phyloP scores from a whole-genome alignment of 2,888 invertebrate genomes.

The Hermaeophaga mercurialis region DNA sequence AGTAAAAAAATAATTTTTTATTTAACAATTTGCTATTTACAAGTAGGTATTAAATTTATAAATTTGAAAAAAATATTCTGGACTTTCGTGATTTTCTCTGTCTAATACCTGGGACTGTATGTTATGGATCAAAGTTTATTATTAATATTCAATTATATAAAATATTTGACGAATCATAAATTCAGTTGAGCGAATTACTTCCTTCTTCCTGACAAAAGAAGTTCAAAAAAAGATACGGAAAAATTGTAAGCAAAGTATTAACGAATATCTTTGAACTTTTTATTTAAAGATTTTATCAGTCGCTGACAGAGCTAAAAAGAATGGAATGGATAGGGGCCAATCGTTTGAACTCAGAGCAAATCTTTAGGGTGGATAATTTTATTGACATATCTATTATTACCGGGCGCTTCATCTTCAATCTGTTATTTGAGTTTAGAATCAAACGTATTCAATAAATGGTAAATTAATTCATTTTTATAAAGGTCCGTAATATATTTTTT shows the following conservation, averaged over 20 bases:
- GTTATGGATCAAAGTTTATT: too few species aligned
- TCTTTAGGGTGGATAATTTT: not conserved
- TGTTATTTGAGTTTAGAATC: not conserved
- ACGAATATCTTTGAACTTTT: slow-evolving; percentile 9
- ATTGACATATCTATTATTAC: not conserved
- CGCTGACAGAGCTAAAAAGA: not conserved
- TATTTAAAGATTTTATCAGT: slow-evolving; percentile 1
- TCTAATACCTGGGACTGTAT: too few species aligned
- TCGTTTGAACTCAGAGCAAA: not conserved
- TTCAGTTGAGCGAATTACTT: not conserved
- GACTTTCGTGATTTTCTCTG: too few species aligned
- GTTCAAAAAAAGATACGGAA: not conserved
- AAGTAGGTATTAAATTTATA: too few species aligned
- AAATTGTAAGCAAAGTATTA: slow-evolving; percentile 8
- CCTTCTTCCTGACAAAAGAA: not conserved
- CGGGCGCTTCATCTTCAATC: not conserved
- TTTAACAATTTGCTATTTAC: too few species aligned
- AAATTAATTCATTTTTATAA: too few species aligned
- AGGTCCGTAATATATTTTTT: too few species aligned
- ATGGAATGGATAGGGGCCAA: slow-evolving; percentile 1
- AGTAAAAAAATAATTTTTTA: too few species aligned
- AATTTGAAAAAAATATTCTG: too few species aligned
- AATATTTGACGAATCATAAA: not conserved
- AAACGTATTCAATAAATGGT: too few species aligned
- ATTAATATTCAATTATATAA: not conserved